Evolutionary conservation across 2,797 vertebrate species (phyloP), one percentile per base, ranked within the genome.

Genomic region (Brotogeris chrysoptera): DNA sequence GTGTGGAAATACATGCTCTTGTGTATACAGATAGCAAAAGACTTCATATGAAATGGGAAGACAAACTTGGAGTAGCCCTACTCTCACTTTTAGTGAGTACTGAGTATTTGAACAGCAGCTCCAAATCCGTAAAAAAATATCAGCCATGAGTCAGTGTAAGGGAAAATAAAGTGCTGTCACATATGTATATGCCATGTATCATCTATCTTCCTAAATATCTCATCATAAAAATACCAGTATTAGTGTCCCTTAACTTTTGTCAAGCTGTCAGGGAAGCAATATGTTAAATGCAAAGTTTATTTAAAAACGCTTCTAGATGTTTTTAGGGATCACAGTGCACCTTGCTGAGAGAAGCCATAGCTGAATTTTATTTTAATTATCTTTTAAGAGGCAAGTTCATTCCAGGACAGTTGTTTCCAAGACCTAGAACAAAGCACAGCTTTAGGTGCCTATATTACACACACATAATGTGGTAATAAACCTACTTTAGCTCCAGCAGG

Each of bases 401-500:
- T 80, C 53, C 18, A 20, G 13, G 65, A n/a, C n/a, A 66, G n/a
- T 76, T 81, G 16, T 92, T 95, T 79, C 63, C 84, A 63, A 59
- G 39, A 39, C 59, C 20, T 41, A 25, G 41, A 86, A 25, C 16
- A 73, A 68, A 60, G 24, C 52, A 50, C 36, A 86, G 25, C 18
- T 80, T 84, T 69, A 19, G 5, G 11, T 20, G 50, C 6, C 5
- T 92, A 14, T 66, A 89, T 81, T 70, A 74, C 7, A 78, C 19
- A 13, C 21, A 59, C n/a, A 27, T 14, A 74, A 64, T 0, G 1
- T 30, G 43, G 11, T 69, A 80, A 49, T 68, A 76, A 95, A 57
- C 73, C 68, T 96, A 99, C 99, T 98, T 99, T 99, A 97, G 98
- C 95, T 84, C 99, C 99, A 61, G 98, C 97, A 41, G 98, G 98